Base-by-base conservation (phyloP, 2,113 vertebrate genomes). In the Cercocebus atys region DNA sequence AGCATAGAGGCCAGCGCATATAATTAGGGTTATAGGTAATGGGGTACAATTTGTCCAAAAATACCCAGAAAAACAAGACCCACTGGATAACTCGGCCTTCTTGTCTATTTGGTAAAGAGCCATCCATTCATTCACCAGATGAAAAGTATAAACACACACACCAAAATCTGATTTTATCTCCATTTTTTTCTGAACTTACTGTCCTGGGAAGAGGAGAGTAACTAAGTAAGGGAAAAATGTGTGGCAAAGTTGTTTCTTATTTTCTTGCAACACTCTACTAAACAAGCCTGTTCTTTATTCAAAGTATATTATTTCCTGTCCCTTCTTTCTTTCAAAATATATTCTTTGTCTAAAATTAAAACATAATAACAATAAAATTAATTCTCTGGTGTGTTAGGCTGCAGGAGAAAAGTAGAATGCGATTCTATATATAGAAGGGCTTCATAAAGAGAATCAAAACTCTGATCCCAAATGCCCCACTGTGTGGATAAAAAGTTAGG, bases 341-440 rank as follows among this genome's bases (percentile, higher is more conserved):
- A 73, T 96, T 92, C 22, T 93, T 95, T 66, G 12, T 80, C 40
- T 95, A 72, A 90, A 96, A 90, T 86, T 81, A 92, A 96, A 66
- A 78, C 7, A n/a, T 50, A 81, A 55, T 32, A 52, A 61, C 73
- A 83, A 82, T 93, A 81, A 94, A 88, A 64, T 78, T 61, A 88
- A 96, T 59, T 85, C 72, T 94, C 76, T 78, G 5, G 52, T 90
- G 72, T 55, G 25, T 52, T 75, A 94, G 88, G 17, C 68, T 88
- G 2, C 11, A 59, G 47, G 25, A 92, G 55, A 90, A 95, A 83
- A 40, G 70, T 78, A 94, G 23, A 23, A 32, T 94, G 10, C n/a
- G 43, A 89, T 73, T 89, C 87, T 90, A 76, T 81, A 64, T 76
- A 82, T 68, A 97, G 61, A 94, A 79, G 10, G 25, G 13, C 73